phyloP scores from a whole-genome alignment of 1,140 invertebrate species.

The Ips typographus region DNA sequence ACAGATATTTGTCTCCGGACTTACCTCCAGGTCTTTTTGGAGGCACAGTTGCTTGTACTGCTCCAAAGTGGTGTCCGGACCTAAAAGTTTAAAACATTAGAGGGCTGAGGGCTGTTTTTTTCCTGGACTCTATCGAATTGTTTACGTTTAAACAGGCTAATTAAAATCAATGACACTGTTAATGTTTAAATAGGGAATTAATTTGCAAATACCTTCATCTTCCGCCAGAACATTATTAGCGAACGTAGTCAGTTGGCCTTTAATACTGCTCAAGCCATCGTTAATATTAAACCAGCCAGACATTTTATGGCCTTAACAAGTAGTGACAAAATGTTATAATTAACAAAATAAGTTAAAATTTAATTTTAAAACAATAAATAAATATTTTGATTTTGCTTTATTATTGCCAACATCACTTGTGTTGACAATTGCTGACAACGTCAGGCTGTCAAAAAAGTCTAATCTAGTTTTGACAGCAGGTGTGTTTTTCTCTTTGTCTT shows the following conservation, averaged over 20 bases:
- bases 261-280: conserved; percentile 70
- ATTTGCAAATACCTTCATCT: conserved; percentile 51
- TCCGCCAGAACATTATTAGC: conserved; percentile 72
- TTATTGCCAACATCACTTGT: too few species aligned
- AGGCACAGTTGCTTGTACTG: conserved; percentile 9
- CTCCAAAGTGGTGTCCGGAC: conserved; percentile 10
- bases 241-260: conserved; percentile 74
- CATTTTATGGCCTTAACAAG: conserved; percentile 6
- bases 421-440: too few species aligned
- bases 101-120: neutral
- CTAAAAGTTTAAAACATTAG: neutral
- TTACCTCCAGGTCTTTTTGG: conserved; percentile 19
- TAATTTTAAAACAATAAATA: too few species aligned
- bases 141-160: conserved; percentile 10
- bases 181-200: conserved; percentile 5
- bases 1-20: neutral
- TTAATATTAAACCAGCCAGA: conserved; percentile 72
- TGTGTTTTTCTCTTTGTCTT: too few species aligned
- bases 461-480: too few species aligned
- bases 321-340: too few species aligned
- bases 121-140: neutral
- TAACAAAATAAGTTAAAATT: too few species aligned
- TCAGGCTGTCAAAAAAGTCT: too few species aligned
- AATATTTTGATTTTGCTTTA: too few species aligned
- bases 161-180: conserved; percentile 17